Evolutionary conservation across 2,888 invertebrate genomes (phyloP).

Genomic region (Platycheirus rosarum): DNA sequence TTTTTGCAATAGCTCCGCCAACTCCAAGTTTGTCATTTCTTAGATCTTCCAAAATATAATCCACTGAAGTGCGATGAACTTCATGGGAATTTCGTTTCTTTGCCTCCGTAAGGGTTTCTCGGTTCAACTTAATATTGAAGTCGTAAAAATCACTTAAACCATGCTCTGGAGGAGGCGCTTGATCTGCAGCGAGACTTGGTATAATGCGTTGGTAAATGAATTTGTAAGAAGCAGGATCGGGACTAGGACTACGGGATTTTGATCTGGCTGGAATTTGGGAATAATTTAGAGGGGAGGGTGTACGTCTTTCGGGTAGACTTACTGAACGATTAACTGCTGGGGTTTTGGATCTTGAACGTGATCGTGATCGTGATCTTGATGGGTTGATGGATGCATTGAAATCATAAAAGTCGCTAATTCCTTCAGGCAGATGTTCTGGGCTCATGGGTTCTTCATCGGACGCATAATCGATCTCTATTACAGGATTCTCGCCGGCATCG

Average conservation of each 20-base stretch:
- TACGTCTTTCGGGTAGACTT: slow-evolving; percentile 61
- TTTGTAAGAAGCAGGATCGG: slow-evolving; percentile 69
- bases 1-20: slow-evolving; percentile 44
- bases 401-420: slow-evolving; percentile 81
- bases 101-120: slow-evolving; percentile 72
- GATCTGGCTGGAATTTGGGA: slow-evolving; percentile 72
- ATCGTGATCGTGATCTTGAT: slow-evolving; percentile 76
- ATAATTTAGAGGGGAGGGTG: slow-evolving; percentile 77
- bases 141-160: slow-evolving; percentile 75
- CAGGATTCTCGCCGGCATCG: slow-evolving; percentile 48
- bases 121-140: slow-evolving; percentile 78
- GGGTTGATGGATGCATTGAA: slow-evolving; percentile 81
- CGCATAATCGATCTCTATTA: slow-evolving; percentile 75
- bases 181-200: slow-evolving; percentile 47
- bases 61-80: slow-evolving; percentile 62
- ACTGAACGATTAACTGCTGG: slow-evolving; percentile 64
- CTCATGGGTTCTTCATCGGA: slow-evolving; percentile 79
- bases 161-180: slow-evolving; percentile 5
- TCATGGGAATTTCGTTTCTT: slow-evolving; percentile 17
- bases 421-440: slow-evolving; percentile 78
- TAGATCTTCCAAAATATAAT: slow-evolving; percentile 61
- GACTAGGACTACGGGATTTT: slow-evolving; percentile 72
- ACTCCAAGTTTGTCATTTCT: slow-evolving; percentile 46
- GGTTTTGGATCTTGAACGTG: slow-evolving; percentile 75
- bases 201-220: slow-evolving; percentile 66